A percentile compares a stretch with the other conserved stretches of the same genome.
phyloP scores from a whole-genome alignment of 2,888 invertebrate genomes.

The Tupiocoris notatus region DNA sequence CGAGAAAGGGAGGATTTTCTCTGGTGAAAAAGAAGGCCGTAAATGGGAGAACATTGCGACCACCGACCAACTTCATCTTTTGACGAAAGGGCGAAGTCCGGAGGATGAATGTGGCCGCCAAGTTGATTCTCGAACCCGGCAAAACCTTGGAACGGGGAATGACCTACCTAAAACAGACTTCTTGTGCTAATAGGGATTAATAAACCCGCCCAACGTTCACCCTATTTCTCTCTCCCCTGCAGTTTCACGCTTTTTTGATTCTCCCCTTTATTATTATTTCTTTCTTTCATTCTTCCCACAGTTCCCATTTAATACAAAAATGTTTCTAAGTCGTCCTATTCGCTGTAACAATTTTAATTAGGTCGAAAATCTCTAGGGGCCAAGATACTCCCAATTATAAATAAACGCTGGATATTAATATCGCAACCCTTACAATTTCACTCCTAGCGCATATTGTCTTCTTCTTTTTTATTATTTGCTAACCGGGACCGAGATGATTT shows the following conservation, averaged over 20 bases:
- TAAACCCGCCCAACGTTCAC: constrained; percentile 17
- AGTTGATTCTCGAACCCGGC: not conserved
- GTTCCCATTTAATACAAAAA: constrained; percentile 16
- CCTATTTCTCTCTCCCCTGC: no score
- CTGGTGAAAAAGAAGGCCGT: not conserved
- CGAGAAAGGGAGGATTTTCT: not conserved
- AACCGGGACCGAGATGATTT: no score
- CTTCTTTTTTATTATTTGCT: not conserved
- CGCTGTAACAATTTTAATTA: constrained; percentile 29
- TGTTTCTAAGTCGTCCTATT: not conserved
- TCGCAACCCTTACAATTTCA: not conserved
- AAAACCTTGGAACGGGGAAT: constrained; percentile 25
- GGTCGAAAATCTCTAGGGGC: constrained; percentile 4
- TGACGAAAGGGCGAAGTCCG: not conserved
- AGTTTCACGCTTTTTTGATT: not conserved
- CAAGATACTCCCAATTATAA: not conserved
- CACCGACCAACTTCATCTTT: not conserved
- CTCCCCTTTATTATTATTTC: not conserved
- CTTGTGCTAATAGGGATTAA: constrained; percentile 19
- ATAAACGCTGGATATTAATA: not conserved
- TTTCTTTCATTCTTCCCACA: constrained; percentile 6
- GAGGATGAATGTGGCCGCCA: not conserved
- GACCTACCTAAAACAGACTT: constrained; percentile 23
- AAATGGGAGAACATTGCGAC: not conserved
- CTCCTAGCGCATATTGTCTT: not conserved